These are phyloP conservation scores for Gymnoscopelus braueri DNA, from an alignment of 2,797 vertebrate genomes.

Conservation along the genomic window DNA sequence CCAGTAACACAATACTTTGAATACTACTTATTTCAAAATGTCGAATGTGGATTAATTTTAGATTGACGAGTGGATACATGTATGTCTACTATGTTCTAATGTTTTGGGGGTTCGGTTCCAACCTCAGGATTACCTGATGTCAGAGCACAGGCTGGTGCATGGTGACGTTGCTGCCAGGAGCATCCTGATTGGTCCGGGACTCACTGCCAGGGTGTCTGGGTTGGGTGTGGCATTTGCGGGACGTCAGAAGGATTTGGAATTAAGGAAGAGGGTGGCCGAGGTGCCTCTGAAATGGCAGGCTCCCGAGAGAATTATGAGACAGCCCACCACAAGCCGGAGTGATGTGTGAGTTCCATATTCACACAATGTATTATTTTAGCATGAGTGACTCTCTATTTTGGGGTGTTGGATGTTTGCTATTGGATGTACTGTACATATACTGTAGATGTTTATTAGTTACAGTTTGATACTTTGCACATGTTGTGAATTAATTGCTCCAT, in stretches of 20 bases:
- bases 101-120: conserved; percentile 2
- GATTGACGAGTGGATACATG: conserved; percentile 8
- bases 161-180: conserved; percentile 77
- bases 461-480: neutral
- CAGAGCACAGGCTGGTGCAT: conserved; percentile 74
- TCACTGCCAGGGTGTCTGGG: conserved; percentile 72
- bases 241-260: conserved; percentile 48
- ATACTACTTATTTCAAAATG: no score
- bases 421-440: neutral
- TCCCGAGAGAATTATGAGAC: conserved; percentile 75
- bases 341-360: conserved; percentile 71
- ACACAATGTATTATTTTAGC: neutral
- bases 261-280: conserved; percentile 51
- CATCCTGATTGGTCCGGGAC: conserved; percentile 74
- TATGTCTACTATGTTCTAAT: neutral
- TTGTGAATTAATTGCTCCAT: neutral
- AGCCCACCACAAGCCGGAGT: conserved; percentile 71
- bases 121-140: conserved; percentile 79
- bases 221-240: conserved; percentile 72
- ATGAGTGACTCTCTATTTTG: no score
- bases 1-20: no score
- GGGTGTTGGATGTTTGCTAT: neutral
- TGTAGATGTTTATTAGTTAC: neutral
- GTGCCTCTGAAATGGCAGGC: conserved; percentile 82
- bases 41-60: neutral